These are phyloP conservation scores for Dromaius novaehollandiae DNA, from an alignment of 2,113 vertebrate genomes.

Conservation along the genomic window DNA sequence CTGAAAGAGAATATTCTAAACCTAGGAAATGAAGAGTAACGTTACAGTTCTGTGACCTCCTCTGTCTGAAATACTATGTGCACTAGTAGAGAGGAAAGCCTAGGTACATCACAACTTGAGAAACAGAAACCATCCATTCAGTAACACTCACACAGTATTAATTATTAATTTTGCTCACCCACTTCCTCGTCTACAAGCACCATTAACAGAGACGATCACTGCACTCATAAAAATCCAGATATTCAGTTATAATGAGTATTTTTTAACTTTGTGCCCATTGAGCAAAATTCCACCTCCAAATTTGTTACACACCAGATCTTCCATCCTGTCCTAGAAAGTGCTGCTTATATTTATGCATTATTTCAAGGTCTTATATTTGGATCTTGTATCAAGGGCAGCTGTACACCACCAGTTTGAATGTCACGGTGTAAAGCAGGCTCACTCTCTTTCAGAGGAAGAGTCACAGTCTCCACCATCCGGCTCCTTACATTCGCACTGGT, in stretches of 20 bases:
- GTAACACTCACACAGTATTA: not conserved
- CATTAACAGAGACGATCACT: not conserved
- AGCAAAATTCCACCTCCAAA: not conserved
- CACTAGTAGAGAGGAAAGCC: not conserved
- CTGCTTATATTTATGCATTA: not conserved
- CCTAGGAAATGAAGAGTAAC: not conserved
- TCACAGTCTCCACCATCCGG: not conserved
- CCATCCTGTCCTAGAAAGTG: not conserved
- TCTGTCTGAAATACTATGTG: not conserved
- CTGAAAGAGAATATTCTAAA: conserved; percentile 50
- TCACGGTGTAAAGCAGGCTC: not conserved
- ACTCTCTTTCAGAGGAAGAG: not conserved
- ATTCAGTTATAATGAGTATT: not conserved
- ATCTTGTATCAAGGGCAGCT: not conserved
- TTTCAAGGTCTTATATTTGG: not conserved
- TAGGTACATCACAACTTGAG: not conserved
- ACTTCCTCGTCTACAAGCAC: not conserved
- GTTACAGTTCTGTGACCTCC: not conserved
- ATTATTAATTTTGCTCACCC: not conserved
- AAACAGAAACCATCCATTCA: not conserved
- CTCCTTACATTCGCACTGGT: not conserved
- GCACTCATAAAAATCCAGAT: not conserved
- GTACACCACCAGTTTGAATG: not conserved
- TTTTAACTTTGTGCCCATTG: not conserved
- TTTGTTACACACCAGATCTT: not conserved